Evolutionary conservation across 2,113 vertebrate species (phyloP), one percentile per base, ranked within the genome.

Genomic region (Ceyx margarethae): DNA sequence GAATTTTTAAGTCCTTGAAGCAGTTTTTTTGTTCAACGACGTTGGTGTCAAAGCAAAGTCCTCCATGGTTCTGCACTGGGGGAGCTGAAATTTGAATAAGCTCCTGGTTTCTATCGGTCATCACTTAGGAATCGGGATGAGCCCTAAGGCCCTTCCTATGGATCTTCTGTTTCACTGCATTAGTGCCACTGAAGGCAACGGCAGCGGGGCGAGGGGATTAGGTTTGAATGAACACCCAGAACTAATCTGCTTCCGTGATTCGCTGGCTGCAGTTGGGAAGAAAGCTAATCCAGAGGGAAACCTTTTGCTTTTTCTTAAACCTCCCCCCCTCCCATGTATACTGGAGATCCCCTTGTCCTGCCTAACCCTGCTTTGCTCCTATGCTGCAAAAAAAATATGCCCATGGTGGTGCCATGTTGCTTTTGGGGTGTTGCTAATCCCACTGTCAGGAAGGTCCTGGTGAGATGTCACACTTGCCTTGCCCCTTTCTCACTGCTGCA

Each of bases 381-480:
- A 5, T 66, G 68, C 76, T 81, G 65, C 12, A 8, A 45, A 60
- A 90, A 50, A 90, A 54, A 26, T 2, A 20, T 53, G 57, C 43
- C 40, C 0, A 2, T 71, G 65, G 61, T 48, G 83, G 51, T 1
- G 10, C 58, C 2, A 1, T 2, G 5, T 54, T 76, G 58, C 66
- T 37, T 89, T 93, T n/a, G 10, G 66, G 62, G 28, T 64, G 56
- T 46, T 89, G 66, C 74, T 91, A 10, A 95, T 90, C 83, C 69
- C 15, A 1, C 42, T 68, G 58, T 10, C 58, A 4, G 0, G 16
- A 72, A 46, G 73, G 65, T 67, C 35, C 73, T 53, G 76, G 29
- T 1, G 3, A 53, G 84, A 29, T 0, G 0, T 42, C 56, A 19
- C 1, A 0, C 46, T 89, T 0, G 0, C 20, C 88, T 72, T 65